These are phyloP conservation scores for Ptilorrhoa leucosticta DNA, from an alignment of 2,113 vertebrate genomes.

Conservation along the genomic window DNA sequence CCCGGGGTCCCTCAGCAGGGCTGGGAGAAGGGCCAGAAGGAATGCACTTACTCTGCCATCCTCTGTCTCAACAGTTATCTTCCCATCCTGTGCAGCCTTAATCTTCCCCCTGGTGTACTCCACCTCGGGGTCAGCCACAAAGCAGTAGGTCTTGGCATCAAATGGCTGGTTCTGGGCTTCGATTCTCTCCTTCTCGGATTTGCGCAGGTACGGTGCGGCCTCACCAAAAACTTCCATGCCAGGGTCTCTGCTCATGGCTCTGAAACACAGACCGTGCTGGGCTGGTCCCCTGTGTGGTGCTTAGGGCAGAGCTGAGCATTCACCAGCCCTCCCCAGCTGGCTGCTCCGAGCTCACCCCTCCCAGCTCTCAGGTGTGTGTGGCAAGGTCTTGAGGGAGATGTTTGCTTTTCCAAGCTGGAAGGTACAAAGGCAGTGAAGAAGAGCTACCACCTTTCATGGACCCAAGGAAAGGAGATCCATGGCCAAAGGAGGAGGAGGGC, in stretches of 20 bases:
- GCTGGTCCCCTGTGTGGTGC: neutral
- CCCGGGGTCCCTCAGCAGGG: neutral
- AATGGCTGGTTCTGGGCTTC: conserved; percentile 83
- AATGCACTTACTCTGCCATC: conserved; percentile 70
- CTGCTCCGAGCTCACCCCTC: neutral
- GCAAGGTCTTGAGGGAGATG: neutral
- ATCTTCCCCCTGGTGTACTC: conserved; percentile 80
- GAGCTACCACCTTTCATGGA: neutral
- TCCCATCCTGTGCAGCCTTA: conserved; percentile 71
- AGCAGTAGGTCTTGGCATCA: conserved; percentile 83
- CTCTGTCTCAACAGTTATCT: conserved; percentile 78
- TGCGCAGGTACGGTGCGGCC: conserved; percentile 76
- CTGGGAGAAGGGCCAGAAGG: neutral
- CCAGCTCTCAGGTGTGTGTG: neutral
- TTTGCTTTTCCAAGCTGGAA: neutral
- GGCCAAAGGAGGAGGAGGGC: neutral
- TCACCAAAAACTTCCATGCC: conserved; percentile 78
- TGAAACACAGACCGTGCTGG: conserved; percentile 31
- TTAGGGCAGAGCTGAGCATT: neutral
- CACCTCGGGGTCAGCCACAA: conserved; percentile 74
- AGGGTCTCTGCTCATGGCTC: conserved; percentile 73
- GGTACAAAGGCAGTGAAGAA: neutral
- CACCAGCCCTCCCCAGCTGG: neutral
- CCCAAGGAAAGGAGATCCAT: neutral
- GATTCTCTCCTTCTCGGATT: conserved; percentile 77